These are phyloP conservation scores for Hormiphora californensis DNA, from an alignment of 37 sponge, comb jelly and placozoan species.

Conservation along the genomic window DNA sequence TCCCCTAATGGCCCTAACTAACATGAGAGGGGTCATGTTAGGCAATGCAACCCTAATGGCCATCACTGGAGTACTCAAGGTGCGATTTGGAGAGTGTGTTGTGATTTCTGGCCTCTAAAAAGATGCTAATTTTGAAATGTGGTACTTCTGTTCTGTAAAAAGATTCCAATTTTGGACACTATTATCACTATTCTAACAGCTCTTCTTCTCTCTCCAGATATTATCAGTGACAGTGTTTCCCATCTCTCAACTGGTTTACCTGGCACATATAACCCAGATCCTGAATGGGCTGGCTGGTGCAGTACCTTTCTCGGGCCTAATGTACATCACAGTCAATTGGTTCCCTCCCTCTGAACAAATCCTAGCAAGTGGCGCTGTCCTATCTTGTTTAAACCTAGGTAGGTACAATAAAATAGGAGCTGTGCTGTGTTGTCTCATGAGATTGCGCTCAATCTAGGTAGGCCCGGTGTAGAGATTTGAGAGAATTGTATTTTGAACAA, in stretches of 20 bases:
- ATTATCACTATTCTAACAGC: neutral
- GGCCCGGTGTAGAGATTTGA: too few species aligned
- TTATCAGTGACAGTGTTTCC: slow-evolving; percentile 25
- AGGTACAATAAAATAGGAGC: too few species aligned
- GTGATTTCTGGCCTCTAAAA: neutral
- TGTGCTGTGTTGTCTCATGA: too few species aligned
- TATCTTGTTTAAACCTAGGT: slow-evolving; percentile 7
- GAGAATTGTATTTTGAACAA: too few species aligned
- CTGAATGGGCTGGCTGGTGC: slow-evolving; percentile 35
- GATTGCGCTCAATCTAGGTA: too few species aligned
- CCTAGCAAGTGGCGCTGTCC: neutral
- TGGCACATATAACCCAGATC: slow-evolving; percentile 35
- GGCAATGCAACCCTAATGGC: neutral
- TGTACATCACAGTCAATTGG: slow-evolving; percentile 54
- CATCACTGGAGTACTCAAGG: neutral
- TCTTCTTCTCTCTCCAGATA: too few species aligned
- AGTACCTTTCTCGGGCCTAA: slow-evolving; percentile 20
- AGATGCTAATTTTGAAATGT: neutral
- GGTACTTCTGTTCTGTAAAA: neutral
- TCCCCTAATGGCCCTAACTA: neutral
- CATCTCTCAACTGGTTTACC: neutral
- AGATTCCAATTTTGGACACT: neutral
- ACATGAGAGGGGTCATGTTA: slow-evolving; percentile 27
- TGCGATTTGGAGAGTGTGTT: neutral
- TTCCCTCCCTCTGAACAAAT: slow-evolving; percentile 16